A percentile compares a stretch with the other conserved stretches of the same genome.
These are phyloP conservation scores for Dufourea novaeangliae DNA, from an alignment of 1,140 invertebrate species.

Conservation along the genomic window DNA sequence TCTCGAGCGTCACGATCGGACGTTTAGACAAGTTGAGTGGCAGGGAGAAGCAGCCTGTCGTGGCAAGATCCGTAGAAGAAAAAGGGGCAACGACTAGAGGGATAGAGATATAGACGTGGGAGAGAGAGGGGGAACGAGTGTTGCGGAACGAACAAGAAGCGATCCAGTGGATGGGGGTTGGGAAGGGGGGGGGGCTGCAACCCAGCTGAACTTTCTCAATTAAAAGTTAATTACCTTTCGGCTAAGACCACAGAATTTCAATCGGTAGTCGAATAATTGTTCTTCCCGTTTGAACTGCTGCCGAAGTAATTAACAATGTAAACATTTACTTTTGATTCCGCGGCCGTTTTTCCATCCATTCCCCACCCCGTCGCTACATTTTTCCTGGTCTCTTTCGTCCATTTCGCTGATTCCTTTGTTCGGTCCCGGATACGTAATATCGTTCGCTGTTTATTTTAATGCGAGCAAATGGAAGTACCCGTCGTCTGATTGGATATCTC, in stretches of 20 bases:
- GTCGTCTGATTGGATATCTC: not conserved
- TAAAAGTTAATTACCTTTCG: constrained; percentile 78
- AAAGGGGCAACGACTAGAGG: constrained; percentile 44
- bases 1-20: constrained; percentile 49
- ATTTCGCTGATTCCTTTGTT: not conserved
- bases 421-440: not conserved
- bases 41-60: constrained; percentile 37
- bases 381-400: not conserved
- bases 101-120: no score
- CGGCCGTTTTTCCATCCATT: constrained; percentile 1
- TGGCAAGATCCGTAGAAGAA: constrained; percentile 46
- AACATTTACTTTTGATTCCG: constrained; percentile 63
- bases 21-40: constrained; percentile 69
- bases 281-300: constrained; percentile 56
- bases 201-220: constrained; percentile 74
- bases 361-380: not conserved
- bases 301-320: constrained; percentile 63
- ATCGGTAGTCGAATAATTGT: constrained; percentile 75
- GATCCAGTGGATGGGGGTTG: constrained; percentile 50
- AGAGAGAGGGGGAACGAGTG: constrained; percentile 20
- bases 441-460: constrained; percentile 18
- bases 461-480: not conserved
- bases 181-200: constrained; percentile 23
- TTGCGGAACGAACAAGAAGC: constrained; percentile 61
- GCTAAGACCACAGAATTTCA: constrained; percentile 76